Base-by-base conservation (phyloP, 2,113 vertebrate species). In the Plestiodon gilberti region DNA sequence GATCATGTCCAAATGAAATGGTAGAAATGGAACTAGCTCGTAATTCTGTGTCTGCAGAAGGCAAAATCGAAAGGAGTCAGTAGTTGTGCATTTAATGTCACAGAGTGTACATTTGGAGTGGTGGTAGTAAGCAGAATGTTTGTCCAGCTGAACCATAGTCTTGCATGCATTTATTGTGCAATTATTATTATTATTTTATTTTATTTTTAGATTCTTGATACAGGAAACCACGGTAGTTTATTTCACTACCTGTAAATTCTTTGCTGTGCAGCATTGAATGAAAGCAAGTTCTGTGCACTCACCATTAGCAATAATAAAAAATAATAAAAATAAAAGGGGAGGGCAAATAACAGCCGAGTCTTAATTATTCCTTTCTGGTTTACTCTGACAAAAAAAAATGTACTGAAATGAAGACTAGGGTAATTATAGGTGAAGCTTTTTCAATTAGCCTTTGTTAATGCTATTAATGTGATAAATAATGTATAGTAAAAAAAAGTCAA, bases 381-480 rank as follows among this genome's bases (percentile, higher is more conserved):
- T 95, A 91, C 91, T 95, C 91, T 81, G 93, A 95, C 93, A 94
- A 28, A 57, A 94, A 96, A 20, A 82, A 96, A 91, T 28, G n/a
- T 75, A 89, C 79, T 90, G 93, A 95, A 95, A 94, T 65, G 30
- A 96, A 94, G 93, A 81, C 93, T 93, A 93, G 94, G 70, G 7
- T 91, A 94, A 93, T 96, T 96, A 95, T 86, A 94, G 93, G 94
- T 82, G 94, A 95, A 92, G 93, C 89, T 73, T 95, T 96, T 96
- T 96, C 91, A 96, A 94, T 96, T 96, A 96, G 91, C 93, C 90
- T 95, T 96, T 95, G 93, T 95, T 96, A 96, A 92, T 1, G 69
- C 93, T 95, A 95, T 96, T 95, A 96, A 95, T 96, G 93, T 95
- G 93, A 95, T 96, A 94, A 95, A 96, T 95, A 96, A 94, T 22